These are phyloP conservation scores for Xenopus laevis DNA, from an alignment of 2,113 vertebrate genomes.

Conservation along the genomic window DNA sequence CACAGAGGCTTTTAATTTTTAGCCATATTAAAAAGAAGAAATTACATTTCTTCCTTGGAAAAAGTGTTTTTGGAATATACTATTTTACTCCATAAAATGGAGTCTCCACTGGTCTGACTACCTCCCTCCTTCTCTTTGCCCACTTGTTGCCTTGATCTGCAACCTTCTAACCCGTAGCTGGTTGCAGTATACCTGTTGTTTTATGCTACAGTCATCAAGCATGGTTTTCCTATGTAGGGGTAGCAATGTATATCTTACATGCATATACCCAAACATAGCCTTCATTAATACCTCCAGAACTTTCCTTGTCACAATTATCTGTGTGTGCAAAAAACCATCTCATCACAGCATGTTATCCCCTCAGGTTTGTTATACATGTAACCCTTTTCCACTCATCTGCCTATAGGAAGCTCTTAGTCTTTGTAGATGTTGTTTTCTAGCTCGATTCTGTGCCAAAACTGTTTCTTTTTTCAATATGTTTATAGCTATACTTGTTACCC, in stretches of 20 bases:
- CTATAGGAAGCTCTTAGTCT: not conserved
- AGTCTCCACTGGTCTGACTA: conserved; percentile 35
- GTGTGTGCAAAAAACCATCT: too few relatives aligned
- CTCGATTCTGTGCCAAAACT: not conserved
- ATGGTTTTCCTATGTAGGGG: not conserved
- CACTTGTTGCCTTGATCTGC: not conserved
- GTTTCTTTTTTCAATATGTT: not conserved
- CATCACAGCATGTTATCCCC: too few relatives aligned
- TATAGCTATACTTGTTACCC: conserved; percentile 36
- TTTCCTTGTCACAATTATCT: too few relatives aligned
- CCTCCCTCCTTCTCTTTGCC: not conserved
- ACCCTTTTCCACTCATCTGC: not conserved
- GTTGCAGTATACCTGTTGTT: not conserved
- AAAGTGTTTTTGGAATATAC: not conserved
- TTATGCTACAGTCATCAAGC: conserved; percentile 10
- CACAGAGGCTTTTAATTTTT: too few relatives aligned
- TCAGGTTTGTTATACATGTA: not conserved
- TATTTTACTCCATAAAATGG: not conserved
- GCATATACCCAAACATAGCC: too few relatives aligned
- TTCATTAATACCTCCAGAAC: too few relatives aligned
- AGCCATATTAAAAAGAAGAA: too few relatives aligned
- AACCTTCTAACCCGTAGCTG: not conserved
- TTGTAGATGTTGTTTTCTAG: not conserved
- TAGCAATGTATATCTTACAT: too few relatives aligned
- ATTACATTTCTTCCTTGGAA: too few relatives aligned